Evolutionary conservation across 2,113 vertebrate species (phyloP), one percentile per base, ranked within the genome.

Genomic region (Hyla sarda): DNA sequence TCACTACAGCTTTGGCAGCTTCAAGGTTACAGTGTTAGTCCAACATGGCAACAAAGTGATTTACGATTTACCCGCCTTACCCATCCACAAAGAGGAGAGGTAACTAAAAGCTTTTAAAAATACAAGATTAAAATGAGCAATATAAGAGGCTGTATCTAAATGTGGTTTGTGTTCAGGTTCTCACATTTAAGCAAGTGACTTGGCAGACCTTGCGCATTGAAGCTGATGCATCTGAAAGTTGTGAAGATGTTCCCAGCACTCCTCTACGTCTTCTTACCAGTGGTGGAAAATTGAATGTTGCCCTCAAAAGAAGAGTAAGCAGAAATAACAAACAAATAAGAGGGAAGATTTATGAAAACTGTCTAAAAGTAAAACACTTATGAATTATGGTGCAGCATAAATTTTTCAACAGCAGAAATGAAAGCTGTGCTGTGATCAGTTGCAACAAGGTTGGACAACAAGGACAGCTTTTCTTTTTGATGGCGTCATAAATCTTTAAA

Each of bases 1-100:
- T 99, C 98, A 80, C 97, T 99, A 72, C 97, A 99, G 90, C 91
- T 99, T 28, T 99, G 98, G 98, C 98, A 99, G 92, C 96, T 99
- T 21, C 97, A 99, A 88, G 97, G 98, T 85, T 99, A 96, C 91
- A 99, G 98, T 25, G 97, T 99, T 82, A 97, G 98, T 91, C 98
- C 98, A 72, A 96, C 90, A 83, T 99, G 98, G 98, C 96, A 99
- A 89, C 95, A 95, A 89, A 98, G 94, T 0, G 98, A 99, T 92
- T 94, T 99, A 71, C 95, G 97, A 25, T 93, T 96, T 89, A 99
- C 98, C 30, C 97, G 98, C 74, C 92, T 99, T 88, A 97, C 97
- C 0, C 97, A 99, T 85, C 96, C 98, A 0, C 96, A 94, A 88
- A 94, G 96, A 91, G 97, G 98, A 94, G 97, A 99, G 97, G 98